Conservation (phyloP, 1,140 invertebrate genomes). For the Cyphomyrmex costatus region DNA sequence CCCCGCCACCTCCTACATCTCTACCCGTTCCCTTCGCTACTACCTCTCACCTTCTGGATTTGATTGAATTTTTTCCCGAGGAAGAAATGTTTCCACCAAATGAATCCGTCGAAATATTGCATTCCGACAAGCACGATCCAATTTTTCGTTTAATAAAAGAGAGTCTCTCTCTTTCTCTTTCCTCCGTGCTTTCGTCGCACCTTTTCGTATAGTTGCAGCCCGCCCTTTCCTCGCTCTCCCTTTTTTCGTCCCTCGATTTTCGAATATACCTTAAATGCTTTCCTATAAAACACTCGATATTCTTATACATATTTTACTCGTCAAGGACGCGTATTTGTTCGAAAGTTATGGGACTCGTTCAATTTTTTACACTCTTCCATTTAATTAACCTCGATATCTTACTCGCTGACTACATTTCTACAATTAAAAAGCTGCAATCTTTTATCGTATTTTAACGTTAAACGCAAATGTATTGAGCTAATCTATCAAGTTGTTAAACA, state of each 20-base stretch:
- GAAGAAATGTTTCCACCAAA: slow-evolving; percentile 87
- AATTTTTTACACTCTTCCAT: slow-evolving; percentile 6
- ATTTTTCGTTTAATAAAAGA: slow-evolving; percentile 86
- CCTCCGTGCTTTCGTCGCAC: slow-evolving; percentile 67
- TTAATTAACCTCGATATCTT: slow-evolving; percentile 24
- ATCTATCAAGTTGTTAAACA: slow-evolving; percentile 65
- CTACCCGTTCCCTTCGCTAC: slow-evolving; percentile 45
- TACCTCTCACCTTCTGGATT: slow-evolving; percentile 85
- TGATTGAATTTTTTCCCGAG: slow-evolving; percentile 87
- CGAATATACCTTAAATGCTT: slow-evolving; percentile 47
- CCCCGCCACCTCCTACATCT: slow-evolving; percentile 47
- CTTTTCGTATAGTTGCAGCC: slow-evolving; percentile 73
- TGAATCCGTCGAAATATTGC: slow-evolving; percentile 87
- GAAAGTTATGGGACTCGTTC: slow-evolving; percentile 15
- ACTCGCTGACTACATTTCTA: neutral
- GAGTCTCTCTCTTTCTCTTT: slow-evolving; percentile 78
- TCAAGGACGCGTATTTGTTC: neutral
- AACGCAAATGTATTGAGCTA: slow-evolving; percentile 62
- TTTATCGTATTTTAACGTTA: slow-evolving; percentile 27
- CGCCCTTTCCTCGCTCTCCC: slow-evolving; percentile 22
- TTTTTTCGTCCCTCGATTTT: slow-evolving; percentile 52
- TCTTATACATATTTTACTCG: neutral
- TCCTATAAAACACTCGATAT: slow-evolving; percentile 49
- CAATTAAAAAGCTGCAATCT: slow-evolving; percentile 50
- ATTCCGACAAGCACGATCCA: slow-evolving; percentile 85